Evolutionary conservation across 2,113 vertebrate genomes (phyloP).

Genomic region (Tyrannus savana): DNA sequence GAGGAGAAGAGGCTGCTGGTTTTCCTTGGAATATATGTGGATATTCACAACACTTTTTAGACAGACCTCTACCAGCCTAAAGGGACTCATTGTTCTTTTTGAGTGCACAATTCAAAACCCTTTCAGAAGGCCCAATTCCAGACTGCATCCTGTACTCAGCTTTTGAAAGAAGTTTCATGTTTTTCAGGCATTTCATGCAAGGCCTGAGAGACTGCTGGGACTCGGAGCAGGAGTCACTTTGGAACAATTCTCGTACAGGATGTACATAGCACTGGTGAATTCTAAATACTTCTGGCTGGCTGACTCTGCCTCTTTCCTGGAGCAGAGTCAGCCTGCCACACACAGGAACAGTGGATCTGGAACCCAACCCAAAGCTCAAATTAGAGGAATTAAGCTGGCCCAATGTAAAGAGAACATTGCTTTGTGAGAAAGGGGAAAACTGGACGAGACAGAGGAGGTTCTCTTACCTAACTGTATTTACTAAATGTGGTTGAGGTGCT

Average conservation of each 20-base stretch:
- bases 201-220: not conserved
- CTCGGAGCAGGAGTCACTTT: not conserved
- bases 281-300: not conserved
- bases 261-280: not conserved
- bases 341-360: not conserved
- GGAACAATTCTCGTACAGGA: not conserved
- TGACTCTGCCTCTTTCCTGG: not conserved
- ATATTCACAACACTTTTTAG: not conserved
- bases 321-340: not conserved
- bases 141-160: not conserved
- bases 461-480: slow-evolving; percentile 55
- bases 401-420: slow-evolving; percentile 82
- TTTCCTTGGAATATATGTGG: not conserved
- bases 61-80: not conserved
- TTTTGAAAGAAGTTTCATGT: not conserved
- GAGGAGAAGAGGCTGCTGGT: not conserved
- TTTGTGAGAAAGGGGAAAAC: slow-evolving; percentile 65
- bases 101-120: not conserved
- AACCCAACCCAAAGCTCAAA: not conserved
- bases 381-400: slow-evolving; percentile 48
- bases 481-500: slow-evolving; percentile 33
- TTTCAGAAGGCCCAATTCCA: not conserved
- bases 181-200: not conserved
- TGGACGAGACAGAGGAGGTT: slow-evolving; percentile 56
- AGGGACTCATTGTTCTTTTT: not conserved